phyloP scores from a whole-genome alignment of 2,113 vertebrate genomes.

The Salminus brasiliensis region DNA sequence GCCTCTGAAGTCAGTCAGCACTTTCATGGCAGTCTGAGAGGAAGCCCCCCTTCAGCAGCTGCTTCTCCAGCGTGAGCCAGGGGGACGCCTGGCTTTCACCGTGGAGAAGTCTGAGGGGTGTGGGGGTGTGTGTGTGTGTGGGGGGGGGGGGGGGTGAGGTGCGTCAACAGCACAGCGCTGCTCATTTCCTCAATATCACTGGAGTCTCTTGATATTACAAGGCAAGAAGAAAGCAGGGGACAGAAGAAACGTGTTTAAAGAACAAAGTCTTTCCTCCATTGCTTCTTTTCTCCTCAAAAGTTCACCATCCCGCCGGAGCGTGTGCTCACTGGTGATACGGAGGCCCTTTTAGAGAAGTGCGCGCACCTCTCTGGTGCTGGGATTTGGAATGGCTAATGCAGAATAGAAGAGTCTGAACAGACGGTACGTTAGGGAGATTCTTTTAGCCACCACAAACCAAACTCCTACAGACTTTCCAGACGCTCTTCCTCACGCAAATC shows the following conservation, averaged over 20 bases:
- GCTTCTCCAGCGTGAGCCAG: neutral
- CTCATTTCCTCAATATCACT: neutral
- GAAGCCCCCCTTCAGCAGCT: constrained; percentile 23
- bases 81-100: neutral
- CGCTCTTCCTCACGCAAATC: too few relatives aligned
- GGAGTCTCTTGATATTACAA: constrained; percentile 17
- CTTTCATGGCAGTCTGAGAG: constrained; percentile 32
- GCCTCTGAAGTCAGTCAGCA: constrained; percentile 37
- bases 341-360: neutral
- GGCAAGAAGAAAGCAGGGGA: constrained; percentile 13
- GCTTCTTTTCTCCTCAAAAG: neutral
- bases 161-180: neutral
- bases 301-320: neutral
- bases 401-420: neutral
- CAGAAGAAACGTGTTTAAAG: neutral
- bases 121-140: too few relatives aligned
- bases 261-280: constrained; percentile 23
- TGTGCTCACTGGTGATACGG: neutral
- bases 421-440: too few relatives aligned
- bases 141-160: too few relatives aligned
- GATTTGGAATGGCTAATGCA: neutral
- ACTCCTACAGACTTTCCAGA: neutral
- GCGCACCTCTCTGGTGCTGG: neutral
- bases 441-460: too few relatives aligned
- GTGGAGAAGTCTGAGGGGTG: neutral